Evolutionary conservation across 2,888 invertebrate species (phyloP), one percentile per base, ranked within the genome.

Genomic region (Apamea monoglypha): DNA sequence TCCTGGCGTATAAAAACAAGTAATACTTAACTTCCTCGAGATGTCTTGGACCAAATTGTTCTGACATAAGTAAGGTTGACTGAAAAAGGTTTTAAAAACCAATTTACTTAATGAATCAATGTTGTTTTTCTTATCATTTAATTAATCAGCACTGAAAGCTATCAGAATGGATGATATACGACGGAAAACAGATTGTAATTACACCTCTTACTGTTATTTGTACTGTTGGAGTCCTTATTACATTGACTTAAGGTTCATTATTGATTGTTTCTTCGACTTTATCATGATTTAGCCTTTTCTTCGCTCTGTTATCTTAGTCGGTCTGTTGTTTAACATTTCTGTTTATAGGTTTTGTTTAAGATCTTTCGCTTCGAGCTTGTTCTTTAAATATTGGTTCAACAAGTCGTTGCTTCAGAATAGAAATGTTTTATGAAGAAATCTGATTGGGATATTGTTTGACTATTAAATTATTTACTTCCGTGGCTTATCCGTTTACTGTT

Each of bases 91-190:
- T 87, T 88, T 81, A 88, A 92, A 90, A 91, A 91, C 86, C 88
- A 86, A 89, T 91, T 90, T 90, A 72, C 88, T 91, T 91, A 92
- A 93, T 93, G 90, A 95, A 94, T 94, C 91, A 93, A 92, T 92
- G 91, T 90, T 89, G 80, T 88, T 82, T 87, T 87, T 83, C 85
- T 91, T 94, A 95, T 95, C 94, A 93, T 93, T 94, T 94, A 95
- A 94, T 95, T 94, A 94, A 95, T 95, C 94, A 91, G 91, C 91
- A 91, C 90, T 90, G 90, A 92, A 92, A 93, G 91, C 89, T 92
- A 93, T 93, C 91, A 90, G 78, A 75, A 86, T 89, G 74, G 87
- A 91, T 91, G 92, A 93, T 93, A 92, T 92, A 93, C 89, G 89
- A 88, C 87, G 87, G 90, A 90, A 93, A 93, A 93, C 91, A 90